Evolutionary conservation across 2,113 vertebrate genomes (phyloP).

Genomic region (Erythrolamprus reginae): DNA sequence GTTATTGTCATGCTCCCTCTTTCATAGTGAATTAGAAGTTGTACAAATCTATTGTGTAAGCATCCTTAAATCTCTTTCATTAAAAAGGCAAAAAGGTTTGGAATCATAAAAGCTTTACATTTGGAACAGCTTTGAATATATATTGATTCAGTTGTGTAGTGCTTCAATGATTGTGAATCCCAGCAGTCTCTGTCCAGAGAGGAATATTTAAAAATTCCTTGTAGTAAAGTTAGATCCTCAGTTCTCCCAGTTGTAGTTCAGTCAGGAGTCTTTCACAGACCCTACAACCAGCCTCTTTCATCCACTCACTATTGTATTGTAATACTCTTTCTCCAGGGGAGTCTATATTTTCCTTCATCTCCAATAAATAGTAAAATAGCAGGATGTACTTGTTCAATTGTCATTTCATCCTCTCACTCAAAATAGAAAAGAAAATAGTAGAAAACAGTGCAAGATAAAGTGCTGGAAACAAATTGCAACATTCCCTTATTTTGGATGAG

Average conservation of each 20-base stretch:
- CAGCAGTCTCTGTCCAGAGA: not conserved
- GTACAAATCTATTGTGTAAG: not conserved
- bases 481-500: not conserved
- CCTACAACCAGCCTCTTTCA: not conserved
- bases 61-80: not conserved
- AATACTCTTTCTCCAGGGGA: not conserved
- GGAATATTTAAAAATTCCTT: not conserved
- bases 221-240: not conserved
- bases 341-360: not conserved
- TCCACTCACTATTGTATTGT: not conserved
- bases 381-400: not conserved
- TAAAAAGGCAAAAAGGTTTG: not conserved
- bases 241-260: not conserved
- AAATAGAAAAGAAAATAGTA: not conserved
- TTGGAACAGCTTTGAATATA: not conserved
- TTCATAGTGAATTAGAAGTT: not conserved
- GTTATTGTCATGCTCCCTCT: not conserved
- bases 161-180: not conserved
- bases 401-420: not conserved
- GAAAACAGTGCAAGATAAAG: not conserved
- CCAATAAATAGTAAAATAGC: not conserved
- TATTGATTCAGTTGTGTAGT: not conserved
- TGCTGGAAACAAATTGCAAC: not conserved
- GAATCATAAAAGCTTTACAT: not conserved
- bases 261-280: not conserved